A percentile compares a stretch with the other conserved stretches of the same genome.
These are phyloP conservation scores for Schlechtendalia chinensis DNA, from an alignment of 1,140 invertebrate species.

Conservation along the genomic window DNA sequence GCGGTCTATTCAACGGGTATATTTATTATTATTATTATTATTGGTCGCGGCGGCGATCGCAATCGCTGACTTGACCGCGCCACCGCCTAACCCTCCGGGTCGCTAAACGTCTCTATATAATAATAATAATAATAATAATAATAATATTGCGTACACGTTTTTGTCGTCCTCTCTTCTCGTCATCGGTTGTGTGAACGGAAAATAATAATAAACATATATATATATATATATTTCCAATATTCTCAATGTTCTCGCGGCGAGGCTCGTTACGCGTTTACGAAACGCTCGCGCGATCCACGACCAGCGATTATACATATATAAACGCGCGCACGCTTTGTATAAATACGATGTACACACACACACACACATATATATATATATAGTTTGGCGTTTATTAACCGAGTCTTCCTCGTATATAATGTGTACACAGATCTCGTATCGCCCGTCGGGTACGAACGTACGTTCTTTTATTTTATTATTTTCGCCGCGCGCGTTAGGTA, in stretches of 20 bases:
- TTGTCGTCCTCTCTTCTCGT: too few species aligned
- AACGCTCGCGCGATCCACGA: constrained; percentile 10
- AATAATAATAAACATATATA: constrained; percentile 1
- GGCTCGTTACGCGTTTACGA: neutral
- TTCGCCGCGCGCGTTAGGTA: too few species aligned
- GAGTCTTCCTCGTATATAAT: neutral
- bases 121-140: too few species aligned
- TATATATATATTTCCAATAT: too few species aligned
- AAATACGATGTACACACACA: too few species aligned
- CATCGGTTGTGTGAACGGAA: too few species aligned
- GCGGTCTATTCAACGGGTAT: neutral
- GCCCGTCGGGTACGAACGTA: neutral
- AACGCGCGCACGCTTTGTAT: neutral
- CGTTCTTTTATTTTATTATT: neutral
- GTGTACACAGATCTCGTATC: neutral
- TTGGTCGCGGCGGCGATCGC: neutral
- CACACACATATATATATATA: neutral
- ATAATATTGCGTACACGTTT: neutral
- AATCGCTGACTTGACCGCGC: neutral
- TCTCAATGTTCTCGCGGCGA: neutral
- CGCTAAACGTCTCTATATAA: neutral
- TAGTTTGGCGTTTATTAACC: neutral
- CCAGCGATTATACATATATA: too few species aligned
- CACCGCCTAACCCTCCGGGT: neutral
- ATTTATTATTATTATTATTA: constrained; percentile 26